Conservation (phyloP, 2,797 vertebrate genomes). For the Centroberyx gerrardi region DNA sequence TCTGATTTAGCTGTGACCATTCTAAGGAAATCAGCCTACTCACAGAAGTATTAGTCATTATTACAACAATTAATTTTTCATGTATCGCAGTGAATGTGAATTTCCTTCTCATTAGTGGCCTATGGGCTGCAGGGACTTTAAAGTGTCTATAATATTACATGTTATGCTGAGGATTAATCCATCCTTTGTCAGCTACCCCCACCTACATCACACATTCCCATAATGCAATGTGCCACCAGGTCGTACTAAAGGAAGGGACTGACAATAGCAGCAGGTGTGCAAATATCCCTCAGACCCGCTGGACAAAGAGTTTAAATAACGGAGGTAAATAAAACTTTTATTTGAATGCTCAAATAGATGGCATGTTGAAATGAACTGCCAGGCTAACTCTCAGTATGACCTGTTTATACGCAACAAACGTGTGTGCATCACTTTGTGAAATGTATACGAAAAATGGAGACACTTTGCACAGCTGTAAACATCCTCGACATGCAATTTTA, state of each 20-base stretch:
- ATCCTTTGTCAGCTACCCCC: slow-evolving; percentile 54
- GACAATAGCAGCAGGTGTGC: slow-evolving; percentile 89
- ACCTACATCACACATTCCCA: slow-evolving; percentile 76
- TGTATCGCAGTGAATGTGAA: slow-evolving; percentile 41
- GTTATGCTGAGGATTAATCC: slow-evolving; percentile 69
- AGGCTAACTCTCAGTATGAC: slow-evolving; percentile 21
- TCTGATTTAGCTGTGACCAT: slow-evolving; percentile 33
- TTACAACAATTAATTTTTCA: slow-evolving; percentile 37
- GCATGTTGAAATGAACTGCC: slow-evolving; percentile 51
- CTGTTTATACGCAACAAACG: slow-evolving; percentile 17
- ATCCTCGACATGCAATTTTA: too few relatives aligned
- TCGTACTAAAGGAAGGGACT: slow-evolving; percentile 71
- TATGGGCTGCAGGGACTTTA: slow-evolving; percentile 53
- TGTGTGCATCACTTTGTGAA: background rate
- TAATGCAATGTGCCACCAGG: slow-evolving; percentile 83
- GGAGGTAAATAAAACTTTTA: slow-evolving; percentile 79
- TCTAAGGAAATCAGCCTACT: slow-evolving; percentile 32
- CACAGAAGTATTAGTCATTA: slow-evolving; percentile 50
- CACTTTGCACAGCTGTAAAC: too few relatives aligned
- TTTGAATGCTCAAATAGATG: slow-evolving; percentile 79
- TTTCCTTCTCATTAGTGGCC: slow-evolving; percentile 64
- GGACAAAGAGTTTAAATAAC: slow-evolving; percentile 83
- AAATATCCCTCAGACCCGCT: slow-evolving; percentile 82
- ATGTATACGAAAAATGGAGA: background rate
- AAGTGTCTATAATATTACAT: slow-evolving; percentile 62